These are phyloP conservation scores for Eulemur rubriventer DNA, from an alignment of 2,797 vertebrate species.

Conservation along the genomic window DNA sequence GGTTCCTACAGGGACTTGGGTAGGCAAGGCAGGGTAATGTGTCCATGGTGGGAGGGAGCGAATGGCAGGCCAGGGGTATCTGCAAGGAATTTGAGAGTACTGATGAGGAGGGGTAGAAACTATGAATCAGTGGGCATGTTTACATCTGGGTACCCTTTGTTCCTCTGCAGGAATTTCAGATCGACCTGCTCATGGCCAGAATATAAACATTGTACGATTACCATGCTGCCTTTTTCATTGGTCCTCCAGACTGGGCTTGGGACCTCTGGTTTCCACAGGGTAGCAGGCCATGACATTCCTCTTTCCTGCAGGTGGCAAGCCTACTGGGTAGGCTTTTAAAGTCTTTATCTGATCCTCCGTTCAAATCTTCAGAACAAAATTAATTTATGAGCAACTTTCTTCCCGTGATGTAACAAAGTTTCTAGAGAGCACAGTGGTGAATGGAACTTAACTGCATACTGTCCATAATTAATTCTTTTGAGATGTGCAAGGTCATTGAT, in stretches of 20 bases:
- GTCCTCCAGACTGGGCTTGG: background rate
- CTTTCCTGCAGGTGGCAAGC: background rate
- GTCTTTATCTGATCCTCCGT: slow-evolving; percentile 27
- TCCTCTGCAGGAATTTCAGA: slow-evolving; percentile 30
- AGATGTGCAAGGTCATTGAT: background rate
- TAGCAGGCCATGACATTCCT: background rate
- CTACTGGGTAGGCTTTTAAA: slow-evolving; percentile 29
- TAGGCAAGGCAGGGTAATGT: background rate
- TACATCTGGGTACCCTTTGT: background rate
- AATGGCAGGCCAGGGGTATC: background rate
- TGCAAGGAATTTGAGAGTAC: background rate
- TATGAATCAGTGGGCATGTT: background rate
- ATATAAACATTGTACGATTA: slow-evolving; percentile 6
- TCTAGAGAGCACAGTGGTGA: background rate
- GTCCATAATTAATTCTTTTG: slow-evolving; percentile 37
- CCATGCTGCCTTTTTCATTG: background rate
- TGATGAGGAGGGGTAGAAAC: background rate
- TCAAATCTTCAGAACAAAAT: slow-evolving; percentile 48
- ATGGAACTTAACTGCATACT: background rate
- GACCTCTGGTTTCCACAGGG: background rate
- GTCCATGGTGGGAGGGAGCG: background rate
- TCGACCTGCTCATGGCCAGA: background rate
- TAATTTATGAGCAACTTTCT: slow-evolving; percentile 40
- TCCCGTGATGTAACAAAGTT: background rate
- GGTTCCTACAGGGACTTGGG: background rate